A percentile compares a stretch with the other conserved stretches of the same genome.
Conservation (phyloP, 2,113 vertebrate species). For the Hydrolagus affinis region DNA sequence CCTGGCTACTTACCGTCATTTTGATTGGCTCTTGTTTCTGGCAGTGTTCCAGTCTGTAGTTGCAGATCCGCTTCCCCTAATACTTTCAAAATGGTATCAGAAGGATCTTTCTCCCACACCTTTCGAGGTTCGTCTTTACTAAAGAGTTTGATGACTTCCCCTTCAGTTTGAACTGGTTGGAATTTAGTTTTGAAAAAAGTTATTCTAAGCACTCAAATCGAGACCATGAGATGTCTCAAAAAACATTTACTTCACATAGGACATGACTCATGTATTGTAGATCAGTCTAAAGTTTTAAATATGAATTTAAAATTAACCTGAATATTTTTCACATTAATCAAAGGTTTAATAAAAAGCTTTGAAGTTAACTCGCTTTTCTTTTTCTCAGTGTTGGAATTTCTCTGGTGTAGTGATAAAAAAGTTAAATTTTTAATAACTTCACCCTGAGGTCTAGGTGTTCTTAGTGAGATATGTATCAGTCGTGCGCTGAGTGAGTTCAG, state of each 20-base stretch:
- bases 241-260: not conserved
- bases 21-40: slow-evolving; percentile 42
- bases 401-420: too few relatives aligned
- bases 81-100: slow-evolving; percentile 66
- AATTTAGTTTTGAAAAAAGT: not conserved
- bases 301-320: too few relatives aligned
- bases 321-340: too few relatives aligned
- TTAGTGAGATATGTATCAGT: too few relatives aligned
- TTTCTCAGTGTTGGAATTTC: too few relatives aligned
- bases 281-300: too few relatives aligned
- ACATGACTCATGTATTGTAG: too few relatives aligned
- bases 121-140: slow-evolving; percentile 61
- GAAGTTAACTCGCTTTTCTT: too few relatives aligned
- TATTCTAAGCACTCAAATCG: not conserved
- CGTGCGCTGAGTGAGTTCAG: too few relatives aligned
- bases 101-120: slow-evolving; percentile 69
- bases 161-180: slow-evolving; percentile 61
- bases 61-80: slow-evolving; percentile 78
- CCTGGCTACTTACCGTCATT: slow-evolving; percentile 18
- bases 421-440: too few relatives aligned
- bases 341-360: too few relatives aligned
- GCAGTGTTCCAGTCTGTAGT: slow-evolving; percentile 67
- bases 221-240: not conserved
- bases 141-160: slow-evolving; percentile 68
- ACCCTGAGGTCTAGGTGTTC: too few relatives aligned